Conservation (phyloP, 2,888 invertebrate species). For the Pasiphila rectangulata region DNA sequence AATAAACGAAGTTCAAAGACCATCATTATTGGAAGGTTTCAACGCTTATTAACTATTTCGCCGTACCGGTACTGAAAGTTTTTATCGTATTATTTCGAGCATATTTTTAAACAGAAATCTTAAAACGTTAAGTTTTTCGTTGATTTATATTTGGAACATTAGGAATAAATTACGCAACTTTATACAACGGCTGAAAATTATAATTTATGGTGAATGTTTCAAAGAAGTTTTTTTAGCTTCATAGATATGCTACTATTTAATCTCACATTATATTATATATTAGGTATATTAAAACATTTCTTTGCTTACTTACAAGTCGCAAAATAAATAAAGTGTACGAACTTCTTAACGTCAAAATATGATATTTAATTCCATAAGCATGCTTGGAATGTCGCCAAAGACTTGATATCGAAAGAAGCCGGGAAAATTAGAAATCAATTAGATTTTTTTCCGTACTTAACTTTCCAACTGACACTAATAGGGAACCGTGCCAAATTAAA, state of each 20-base stretch:
- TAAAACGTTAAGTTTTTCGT: too few relatives aligned
- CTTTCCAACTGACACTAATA: slow-evolving; percentile 20
- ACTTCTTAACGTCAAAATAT: slow-evolving; percentile 36
- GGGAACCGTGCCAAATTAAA: slow-evolving; percentile 38
- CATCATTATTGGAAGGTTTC: neutral
- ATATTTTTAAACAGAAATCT: too few relatives aligned
- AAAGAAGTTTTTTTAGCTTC: neutral
- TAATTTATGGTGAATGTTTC: neutral
- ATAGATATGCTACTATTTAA: neutral
- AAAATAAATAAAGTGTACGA: slow-evolving; percentile 25
- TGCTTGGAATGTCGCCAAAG: slow-evolving; percentile 28
- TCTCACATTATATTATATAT: neutral
- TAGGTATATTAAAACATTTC: too few relatives aligned
- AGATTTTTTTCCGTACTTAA: slow-evolving; percentile 25
- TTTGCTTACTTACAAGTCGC: slow-evolving; percentile 5
- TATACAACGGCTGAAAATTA: neutral
- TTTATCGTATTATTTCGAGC: too few relatives aligned
- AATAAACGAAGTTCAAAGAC: neutral
- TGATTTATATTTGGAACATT: too few relatives aligned
- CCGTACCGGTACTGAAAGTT: neutral
- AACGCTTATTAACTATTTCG: neutral
- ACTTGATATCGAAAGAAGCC: slow-evolving; percentile 13
- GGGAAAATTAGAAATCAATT: slow-evolving; percentile 30
- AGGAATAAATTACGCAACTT: neutral
- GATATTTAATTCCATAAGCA: slow-evolving; percentile 43